Conservation (phyloP, 2,888 invertebrate genomes). For the Trimorus sp. region DNA sequence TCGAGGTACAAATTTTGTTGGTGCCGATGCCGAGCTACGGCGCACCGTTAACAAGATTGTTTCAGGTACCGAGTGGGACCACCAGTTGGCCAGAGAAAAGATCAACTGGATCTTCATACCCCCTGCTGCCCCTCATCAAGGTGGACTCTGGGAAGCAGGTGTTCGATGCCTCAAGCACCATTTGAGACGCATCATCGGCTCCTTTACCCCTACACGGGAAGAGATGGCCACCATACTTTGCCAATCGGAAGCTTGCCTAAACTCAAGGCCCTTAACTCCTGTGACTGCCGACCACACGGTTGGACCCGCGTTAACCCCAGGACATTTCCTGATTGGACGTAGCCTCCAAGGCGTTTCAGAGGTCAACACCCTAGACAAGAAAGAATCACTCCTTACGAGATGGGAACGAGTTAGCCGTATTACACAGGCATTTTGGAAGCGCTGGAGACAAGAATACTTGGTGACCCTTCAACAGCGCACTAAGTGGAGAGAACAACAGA, state of each 20-base stretch:
- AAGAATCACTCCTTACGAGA: neutral
- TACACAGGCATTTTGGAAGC: neutral
- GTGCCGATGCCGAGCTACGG: no score
- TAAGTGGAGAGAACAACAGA: neutral
- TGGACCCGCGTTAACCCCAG: neutral
- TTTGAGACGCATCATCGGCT: neutral
- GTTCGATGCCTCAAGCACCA: neutral
- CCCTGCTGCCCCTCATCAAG: neutral
- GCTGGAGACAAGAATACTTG: neutral
- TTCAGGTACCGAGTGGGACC: no score
- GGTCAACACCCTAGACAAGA: neutral
- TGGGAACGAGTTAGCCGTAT: neutral
- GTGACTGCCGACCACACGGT: neutral
- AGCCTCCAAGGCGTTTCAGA: neutral
- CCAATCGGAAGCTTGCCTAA: slow-evolving; percentile 1
- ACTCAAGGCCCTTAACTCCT: neutral
- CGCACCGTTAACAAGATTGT: no score
- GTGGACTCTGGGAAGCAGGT: neutral
- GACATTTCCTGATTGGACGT: neutral
- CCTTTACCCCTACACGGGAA: neutral
- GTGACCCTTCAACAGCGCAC: neutral
- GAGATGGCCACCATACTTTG: neutral
- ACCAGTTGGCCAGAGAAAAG: no score
- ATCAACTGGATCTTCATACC: neutral
- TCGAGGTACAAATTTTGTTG: no score